phyloP scores from a whole-genome alignment of 2,113 vertebrate genomes.

The Vireo altiloquus region DNA sequence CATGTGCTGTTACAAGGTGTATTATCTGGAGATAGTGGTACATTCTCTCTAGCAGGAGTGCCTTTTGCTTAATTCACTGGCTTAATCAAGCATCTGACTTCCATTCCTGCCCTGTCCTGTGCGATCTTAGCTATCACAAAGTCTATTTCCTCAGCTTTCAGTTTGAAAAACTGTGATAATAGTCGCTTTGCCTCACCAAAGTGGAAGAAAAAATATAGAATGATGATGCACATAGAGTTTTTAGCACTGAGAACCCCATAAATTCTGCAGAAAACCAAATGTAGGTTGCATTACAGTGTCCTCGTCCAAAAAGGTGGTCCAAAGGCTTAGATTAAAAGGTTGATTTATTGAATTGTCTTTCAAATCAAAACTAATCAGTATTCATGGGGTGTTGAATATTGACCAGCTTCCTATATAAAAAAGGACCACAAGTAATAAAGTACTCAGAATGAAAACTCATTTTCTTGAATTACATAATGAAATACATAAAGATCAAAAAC shows the following conservation, averaged over 20 bases:
- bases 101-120: not conserved
- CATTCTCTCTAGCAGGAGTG: not conserved
- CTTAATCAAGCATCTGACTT: not conserved
- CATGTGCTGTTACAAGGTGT: not conserved
- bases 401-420: not conserved
- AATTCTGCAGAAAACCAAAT: not conserved
- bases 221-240: fast-evolving
- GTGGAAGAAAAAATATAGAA: not conserved
- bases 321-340: not conserved
- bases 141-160: not conserved
- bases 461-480: not conserved
- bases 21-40: not conserved
- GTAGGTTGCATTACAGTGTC: not conserved
- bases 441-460: not conserved
- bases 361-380: not conserved
- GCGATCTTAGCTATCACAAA: not conserved
- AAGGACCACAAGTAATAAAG: not conserved
- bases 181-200: not conserved
- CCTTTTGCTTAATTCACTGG: not conserved
- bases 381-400: not conserved
- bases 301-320: not conserved
- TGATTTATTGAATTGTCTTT: not conserved
- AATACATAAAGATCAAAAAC: not conserved
- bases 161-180: not conserved
- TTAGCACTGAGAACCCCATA: fast-evolving